Percentiles rank a stretch among this genome's conserved stretches.
Evolutionary conservation across 2,797 vertebrate genomes (phyloP).

Genomic region (Phoebastria nigripes): DNA sequence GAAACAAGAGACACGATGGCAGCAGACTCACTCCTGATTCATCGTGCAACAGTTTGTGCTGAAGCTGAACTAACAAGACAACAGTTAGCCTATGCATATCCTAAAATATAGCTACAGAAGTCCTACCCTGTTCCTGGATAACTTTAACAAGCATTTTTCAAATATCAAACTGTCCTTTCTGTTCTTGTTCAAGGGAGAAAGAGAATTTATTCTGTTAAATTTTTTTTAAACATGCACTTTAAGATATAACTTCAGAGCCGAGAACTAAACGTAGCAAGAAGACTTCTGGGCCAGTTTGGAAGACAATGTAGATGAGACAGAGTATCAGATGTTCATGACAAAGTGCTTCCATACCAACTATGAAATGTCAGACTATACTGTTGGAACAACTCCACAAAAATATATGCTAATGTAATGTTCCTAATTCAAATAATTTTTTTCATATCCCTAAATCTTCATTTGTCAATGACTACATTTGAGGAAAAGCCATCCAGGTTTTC

Average conservation of each 20-base stretch:
- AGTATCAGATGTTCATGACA: neutral
- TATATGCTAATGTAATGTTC: neutral
- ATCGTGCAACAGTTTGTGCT: neutral
- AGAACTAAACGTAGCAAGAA: neutral
- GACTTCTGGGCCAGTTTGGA: neutral
- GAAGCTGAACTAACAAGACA: neutral
- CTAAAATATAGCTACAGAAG: neutral
- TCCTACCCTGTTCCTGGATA: neutral
- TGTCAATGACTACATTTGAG: neutral
- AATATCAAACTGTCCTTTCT: neutral
- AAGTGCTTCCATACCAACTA: neutral
- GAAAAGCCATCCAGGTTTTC: neutral
- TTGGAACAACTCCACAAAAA: neutral
- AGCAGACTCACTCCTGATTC: neutral
- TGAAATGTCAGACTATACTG: neutral
- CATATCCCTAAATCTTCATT: neutral
- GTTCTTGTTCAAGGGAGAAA: neutral
- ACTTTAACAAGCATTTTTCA: neutral
- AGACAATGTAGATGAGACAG: neutral
- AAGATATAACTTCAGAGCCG: neutral
- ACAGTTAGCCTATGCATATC: neutral
- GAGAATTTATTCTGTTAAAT: neutral
- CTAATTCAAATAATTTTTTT: neutral
- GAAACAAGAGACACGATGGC: neutral
- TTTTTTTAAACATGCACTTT: neutral